Base-by-base conservation (phyloP, 2,888 invertebrate genomes). In the Cylindroiulus punctatus region DNA sequence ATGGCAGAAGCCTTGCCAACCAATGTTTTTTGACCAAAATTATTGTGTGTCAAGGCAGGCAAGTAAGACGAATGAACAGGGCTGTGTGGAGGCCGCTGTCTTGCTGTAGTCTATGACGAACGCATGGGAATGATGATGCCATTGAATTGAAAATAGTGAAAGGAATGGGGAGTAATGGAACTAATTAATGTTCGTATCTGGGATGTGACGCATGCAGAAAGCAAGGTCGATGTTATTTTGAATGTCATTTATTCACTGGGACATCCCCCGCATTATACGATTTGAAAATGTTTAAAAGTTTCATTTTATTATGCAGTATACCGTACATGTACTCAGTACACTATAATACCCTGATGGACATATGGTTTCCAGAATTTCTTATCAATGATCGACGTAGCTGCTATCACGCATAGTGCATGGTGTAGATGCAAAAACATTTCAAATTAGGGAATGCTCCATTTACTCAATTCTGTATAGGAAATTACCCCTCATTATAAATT, bases 251-350 rank as follows among this genome's bases (percentile, higher is more conserved):
- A 65, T 65, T 26, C 12, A 57, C 2, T 8, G 26, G 65, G 65
- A 65, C 65, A 65, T 65, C 65, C 65, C 65, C 65, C 65, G 65
- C 65, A 65, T 65, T 19, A 12, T 65, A 22, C 65, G 65, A 65
- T 65, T 65, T 65, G 12, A 65, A 26, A 22, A 65, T 65, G 65
- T 10, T 12, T 65, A 8, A 12, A 47, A 47, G 2, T 2, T 36
- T 36, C 36, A 36, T 7, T 36, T 4, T 7, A 36, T 4, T 36
- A 36, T 7, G 7, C 36, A 36, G n/a, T n/a, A n/a, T n/a, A n/a
- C n/a, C 7, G 36, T 36, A 36, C 36, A 36, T 36, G 36, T 36
- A 36, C n/a, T n/a, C n/a, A n/a, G n/a, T n/a, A n/a, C n/a, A n/a
- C n/a, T n/a, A n/a, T n/a, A n/a, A n/a, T n/a, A n/a, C n/a, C n/a